Percentiles rank a stretch among this genome's conserved stretches.
phyloP scores from a whole-genome alignment of 2,888 invertebrate genomes.

The Temnothorax unifasciatus region DNA sequence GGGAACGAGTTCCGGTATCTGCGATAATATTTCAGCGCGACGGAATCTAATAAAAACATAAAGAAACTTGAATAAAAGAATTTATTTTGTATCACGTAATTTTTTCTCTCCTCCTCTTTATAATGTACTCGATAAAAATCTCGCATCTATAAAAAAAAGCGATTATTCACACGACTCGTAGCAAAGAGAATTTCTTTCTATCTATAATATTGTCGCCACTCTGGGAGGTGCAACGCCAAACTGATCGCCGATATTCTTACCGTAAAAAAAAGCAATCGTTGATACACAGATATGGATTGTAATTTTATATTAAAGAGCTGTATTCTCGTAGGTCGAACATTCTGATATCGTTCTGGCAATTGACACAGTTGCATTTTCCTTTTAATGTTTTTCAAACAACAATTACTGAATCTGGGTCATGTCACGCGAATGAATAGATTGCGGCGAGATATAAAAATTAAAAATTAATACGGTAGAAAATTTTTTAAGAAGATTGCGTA shows the following conservation, averaged over 20 bases:
- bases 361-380: background rate
- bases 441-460: background rate
- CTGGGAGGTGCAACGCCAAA: slow-evolving; percentile 12
- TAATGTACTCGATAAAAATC: slow-evolving; percentile 10
- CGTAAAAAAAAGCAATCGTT: background rate
- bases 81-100: slow-evolving; percentile 7
- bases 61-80: slow-evolving; percentile 15
- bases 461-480: background rate
- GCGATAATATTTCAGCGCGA: slow-evolving; percentile 4
- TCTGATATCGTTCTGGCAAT: background rate
- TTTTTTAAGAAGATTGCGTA: background rate
- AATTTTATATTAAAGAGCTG: background rate
- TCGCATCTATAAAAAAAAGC: slow-evolving; percentile 24
- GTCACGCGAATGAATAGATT: background rate
- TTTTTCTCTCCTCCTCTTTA: background rate
- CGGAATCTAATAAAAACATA: background rate
- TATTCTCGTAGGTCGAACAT: background rate
- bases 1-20: background rate
- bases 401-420: background rate
- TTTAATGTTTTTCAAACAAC: background rate
- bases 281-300: slow-evolving; percentile 18
- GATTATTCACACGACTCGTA: slow-evolving; percentile 20
- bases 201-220: background rate
- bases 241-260: slow-evolving; percentile 13
- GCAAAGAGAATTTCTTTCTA: slow-evolving; percentile 16